These are phyloP conservation scores for Dendrocincla fuliginosa DNA, from an alignment of 2,797 vertebrate genomes.

Conservation along the genomic window DNA sequence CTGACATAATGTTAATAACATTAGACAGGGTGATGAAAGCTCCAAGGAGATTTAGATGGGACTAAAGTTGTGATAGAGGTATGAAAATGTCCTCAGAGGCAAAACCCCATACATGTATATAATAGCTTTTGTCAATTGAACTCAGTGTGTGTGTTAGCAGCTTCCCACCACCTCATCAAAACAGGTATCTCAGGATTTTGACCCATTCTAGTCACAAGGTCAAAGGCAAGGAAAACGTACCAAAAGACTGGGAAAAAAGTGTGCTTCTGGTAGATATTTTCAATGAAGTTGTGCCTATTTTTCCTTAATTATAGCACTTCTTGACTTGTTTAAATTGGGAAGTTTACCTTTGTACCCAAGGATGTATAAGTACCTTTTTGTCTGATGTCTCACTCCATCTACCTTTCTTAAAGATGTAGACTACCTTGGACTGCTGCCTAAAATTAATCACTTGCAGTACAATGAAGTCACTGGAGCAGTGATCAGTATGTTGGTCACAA, in stretches of 20 bases:
- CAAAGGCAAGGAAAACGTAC: neutral
- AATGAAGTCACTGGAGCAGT: neutral
- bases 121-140: neutral
- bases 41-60: neutral
- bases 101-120: neutral
- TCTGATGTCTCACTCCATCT: neutral
- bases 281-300: neutral
- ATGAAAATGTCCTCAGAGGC: neutral
- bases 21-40: neutral
- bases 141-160: neutral
- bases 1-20: neutral
- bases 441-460: neutral
- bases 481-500: neutral
- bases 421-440: neutral
- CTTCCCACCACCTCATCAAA: neutral
- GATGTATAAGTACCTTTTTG: neutral
- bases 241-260: neutral
- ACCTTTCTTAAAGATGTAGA: neutral
- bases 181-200: neutral
- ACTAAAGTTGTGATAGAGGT: neutral
- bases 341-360: neutral
- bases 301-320: rapidly evolving
- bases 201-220: neutral
- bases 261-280: neutral
- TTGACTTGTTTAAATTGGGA: neutral